A percentile compares a stretch with the other conserved stretches of the same genome.
Evolutionary conservation across 1,140 invertebrate genomes (phyloP).

Genomic region (Trachymyrmex septentrionalis): DNA sequence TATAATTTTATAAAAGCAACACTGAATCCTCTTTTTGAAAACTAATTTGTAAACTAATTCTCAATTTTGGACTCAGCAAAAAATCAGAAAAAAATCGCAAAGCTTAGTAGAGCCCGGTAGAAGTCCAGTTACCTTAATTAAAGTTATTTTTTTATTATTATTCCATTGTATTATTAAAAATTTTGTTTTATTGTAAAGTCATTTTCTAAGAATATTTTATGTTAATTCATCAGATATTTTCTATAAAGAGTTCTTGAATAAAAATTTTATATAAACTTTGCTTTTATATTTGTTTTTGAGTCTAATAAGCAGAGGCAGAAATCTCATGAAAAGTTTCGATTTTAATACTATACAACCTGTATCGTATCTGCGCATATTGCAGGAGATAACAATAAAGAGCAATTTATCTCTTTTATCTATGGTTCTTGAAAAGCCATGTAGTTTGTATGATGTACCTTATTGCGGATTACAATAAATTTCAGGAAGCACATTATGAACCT

Average conservation of each 20-base stretch:
- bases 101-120: too few species aligned
- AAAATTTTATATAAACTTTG: neutral
- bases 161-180: too few species aligned
- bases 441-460: slow-evolving; percentile 10
- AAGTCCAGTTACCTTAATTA: too few species aligned
- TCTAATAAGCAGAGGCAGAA: neutral
- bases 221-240: neutral
- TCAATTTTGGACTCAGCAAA: too few species aligned
- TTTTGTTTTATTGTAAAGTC: neutral
- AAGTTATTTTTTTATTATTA: too few species aligned
- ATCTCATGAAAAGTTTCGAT: slow-evolving; percentile 13
- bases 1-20: too few species aligned
- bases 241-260: neutral
- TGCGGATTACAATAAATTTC: slow-evolving; percentile 49
- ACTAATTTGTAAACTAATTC: too few species aligned
- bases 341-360: neutral
- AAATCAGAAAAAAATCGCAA: too few species aligned
- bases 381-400: slow-evolving; percentile 11
- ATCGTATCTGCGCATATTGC: neutral
- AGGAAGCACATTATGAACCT: slow-evolving; percentile 47
- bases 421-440: slow-evolving; percentile 36
- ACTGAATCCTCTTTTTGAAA: too few species aligned
- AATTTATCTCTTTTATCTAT: slow-evolving; percentile 25
- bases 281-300: neutral
- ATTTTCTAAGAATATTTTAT: neutral